A percentile compares a stretch with the other conserved stretches of the same genome.
phyloP scores from a whole-genome alignment of 2,888 invertebrate genomes.

The Pinctada fucata region DNA sequence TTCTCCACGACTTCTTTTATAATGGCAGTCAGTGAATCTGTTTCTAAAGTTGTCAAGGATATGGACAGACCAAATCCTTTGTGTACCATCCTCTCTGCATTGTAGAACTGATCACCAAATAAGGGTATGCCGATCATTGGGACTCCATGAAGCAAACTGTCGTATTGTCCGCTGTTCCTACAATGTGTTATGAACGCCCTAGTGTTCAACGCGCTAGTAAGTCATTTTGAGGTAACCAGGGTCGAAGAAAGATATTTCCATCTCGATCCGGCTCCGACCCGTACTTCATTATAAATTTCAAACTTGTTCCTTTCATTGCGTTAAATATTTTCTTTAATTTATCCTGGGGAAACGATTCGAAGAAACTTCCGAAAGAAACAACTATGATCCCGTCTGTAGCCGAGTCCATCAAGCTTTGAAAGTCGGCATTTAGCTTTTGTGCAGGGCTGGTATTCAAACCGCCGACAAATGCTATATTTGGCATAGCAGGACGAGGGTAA shows the following conservation, averaged over 20 bases:
- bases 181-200: conserved; percentile 53
- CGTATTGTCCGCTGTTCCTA: conserved; percentile 51
- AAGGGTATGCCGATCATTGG: conserved; percentile 51
- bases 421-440: conserved; percentile 23
- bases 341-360: conserved; percentile 31
- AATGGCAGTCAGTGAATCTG: not conserved
- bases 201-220: conserved; percentile 43
- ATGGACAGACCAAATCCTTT: conserved; percentile 26
- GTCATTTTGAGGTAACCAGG: conserved; percentile 52
- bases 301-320: conserved; percentile 29
- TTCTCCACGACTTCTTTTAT: conserved; percentile 45
- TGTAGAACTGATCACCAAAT: conserved; percentile 49
- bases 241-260: conserved; percentile 9
- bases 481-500: conserved; percentile 32
- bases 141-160: conserved; percentile 50
- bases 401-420: conserved; percentile 35
- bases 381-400: conserved; percentile 38
- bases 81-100: conserved; percentile 36
- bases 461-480: conserved; percentile 36
- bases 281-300: conserved; percentile 15
- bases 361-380: conserved; percentile 42
- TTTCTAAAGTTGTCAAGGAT: not conserved
- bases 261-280: not conserved
- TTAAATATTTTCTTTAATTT: conserved; percentile 31
- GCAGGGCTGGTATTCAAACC: conserved; percentile 38